Percentiles rank a stretch among this genome's conserved stretches.
These are phyloP conservation scores for Semotilus atromaculatus DNA, from an alignment of 2,797 vertebrate species.

Conservation along the genomic window DNA sequence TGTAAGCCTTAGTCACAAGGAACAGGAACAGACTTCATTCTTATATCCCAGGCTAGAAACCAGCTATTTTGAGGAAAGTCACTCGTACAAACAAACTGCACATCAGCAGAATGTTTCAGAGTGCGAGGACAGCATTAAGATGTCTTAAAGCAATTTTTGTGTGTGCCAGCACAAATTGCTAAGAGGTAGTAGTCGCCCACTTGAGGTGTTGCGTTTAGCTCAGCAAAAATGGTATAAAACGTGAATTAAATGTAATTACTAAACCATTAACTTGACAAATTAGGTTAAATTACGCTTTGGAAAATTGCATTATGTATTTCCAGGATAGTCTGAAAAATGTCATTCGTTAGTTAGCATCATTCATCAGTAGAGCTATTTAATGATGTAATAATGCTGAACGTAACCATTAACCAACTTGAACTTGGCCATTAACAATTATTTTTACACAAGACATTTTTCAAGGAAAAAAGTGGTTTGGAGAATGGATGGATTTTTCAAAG, in stretches of 20 bases:
- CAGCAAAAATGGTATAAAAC: slow-evolving; percentile 46
- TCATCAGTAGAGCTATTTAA: slow-evolving; percentile 51
- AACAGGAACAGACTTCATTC: slow-evolving; percentile 45
- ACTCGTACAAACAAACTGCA: slow-evolving; percentile 70
- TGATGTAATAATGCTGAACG: slow-evolving; percentile 53
- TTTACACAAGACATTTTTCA: slow-evolving; percentile 8
- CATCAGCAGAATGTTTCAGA: slow-evolving; percentile 68
- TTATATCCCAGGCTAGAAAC: slow-evolving; percentile 71
- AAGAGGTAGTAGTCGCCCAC: slow-evolving; percentile 1
- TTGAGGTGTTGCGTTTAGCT: slow-evolving; percentile 8
- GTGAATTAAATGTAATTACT: slow-evolving; percentile 54
- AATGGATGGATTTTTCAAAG: background rate
- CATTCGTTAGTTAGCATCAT: slow-evolving; percentile 14
- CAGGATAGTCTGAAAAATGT: slow-evolving; percentile 43
- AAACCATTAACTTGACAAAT: slow-evolving; percentile 57
- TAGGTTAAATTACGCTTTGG: slow-evolving; percentile 35
- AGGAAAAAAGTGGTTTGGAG: slow-evolving; percentile 2
- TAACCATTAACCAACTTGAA: slow-evolving; percentile 44
- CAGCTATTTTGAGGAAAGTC: slow-evolving; percentile 71
- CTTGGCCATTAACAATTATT: slow-evolving; percentile 43
- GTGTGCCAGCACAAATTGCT: slow-evolving; percentile 15
- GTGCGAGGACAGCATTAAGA: slow-evolving; percentile 61
- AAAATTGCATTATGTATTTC: slow-evolving; percentile 50
- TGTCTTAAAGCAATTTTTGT: slow-evolving; percentile 51
- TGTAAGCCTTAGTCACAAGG: slow-evolving; percentile 4